Percentiles rank a stretch among this genome's conserved stretches.
Evolutionary conservation across 2,113 vertebrate genomes (phyloP).

Genomic region (Furnarius figulus): DNA sequence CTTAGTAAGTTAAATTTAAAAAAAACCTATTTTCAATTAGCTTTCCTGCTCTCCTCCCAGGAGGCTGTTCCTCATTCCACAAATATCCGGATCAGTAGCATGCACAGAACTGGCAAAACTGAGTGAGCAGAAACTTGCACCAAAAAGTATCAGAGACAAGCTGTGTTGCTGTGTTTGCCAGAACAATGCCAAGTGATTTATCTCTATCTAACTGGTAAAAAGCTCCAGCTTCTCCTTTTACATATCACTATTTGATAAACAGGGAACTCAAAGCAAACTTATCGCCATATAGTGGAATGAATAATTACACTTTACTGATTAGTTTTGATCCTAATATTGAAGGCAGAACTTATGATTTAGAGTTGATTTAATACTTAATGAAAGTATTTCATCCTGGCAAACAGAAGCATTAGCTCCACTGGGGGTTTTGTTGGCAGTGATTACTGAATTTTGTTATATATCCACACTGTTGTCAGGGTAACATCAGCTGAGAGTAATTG

Average conservation of each 20-base stretch:
- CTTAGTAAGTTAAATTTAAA: background rate
- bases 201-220: background rate
- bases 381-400: slow-evolving; percentile 33
- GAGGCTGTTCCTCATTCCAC: background rate
- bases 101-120: background rate
- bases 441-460: slow-evolving; percentile 36
- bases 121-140: background rate
- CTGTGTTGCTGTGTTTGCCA: background rate
- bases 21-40: background rate
- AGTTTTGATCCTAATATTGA: background rate
- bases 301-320: background rate
- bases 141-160: background rate
- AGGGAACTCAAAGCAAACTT: background rate
- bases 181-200: background rate
- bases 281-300: background rate
- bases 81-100: background rate
- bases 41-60: background rate
- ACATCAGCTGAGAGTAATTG: slow-evolving; percentile 22
- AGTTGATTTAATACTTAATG: slow-evolving; percentile 25
- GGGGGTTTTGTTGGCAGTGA: slow-evolving; percentile 4
- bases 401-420: background rate
- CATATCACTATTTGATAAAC: background rate
- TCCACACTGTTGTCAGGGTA: slow-evolving; percentile 38
- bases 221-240: background rate
- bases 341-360: background rate